Evolutionary conservation across 2,888 invertebrate genomes (phyloP).

Genomic region (Buathra laborator): DNA sequence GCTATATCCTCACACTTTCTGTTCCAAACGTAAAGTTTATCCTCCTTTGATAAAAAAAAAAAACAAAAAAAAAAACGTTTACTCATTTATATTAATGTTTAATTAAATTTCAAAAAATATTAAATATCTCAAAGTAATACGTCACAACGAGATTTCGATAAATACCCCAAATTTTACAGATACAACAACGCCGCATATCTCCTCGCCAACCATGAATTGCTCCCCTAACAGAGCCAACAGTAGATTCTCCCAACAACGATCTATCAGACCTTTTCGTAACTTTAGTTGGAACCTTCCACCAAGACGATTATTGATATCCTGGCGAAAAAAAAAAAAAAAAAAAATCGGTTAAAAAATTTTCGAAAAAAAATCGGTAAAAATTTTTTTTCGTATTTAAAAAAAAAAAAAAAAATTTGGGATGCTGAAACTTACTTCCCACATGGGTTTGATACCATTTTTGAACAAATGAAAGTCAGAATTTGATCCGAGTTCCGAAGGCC

Average conservation of each 20-base stretch:
- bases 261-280: constrained; percentile 96
- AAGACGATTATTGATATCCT: constrained; percentile 96
- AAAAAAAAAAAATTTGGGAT: constrained; percentile 15
- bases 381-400: not conserved
- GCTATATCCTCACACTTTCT: constrained; percentile 96
- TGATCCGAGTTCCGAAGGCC: constrained; percentile 95
- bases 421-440: constrained; percentile 94
- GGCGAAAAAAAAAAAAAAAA: not conserved
- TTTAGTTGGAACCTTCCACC: constrained; percentile 99
- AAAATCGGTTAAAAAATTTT: not conserved
- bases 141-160: not conserved
- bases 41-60: constrained; percentile 89
- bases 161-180: constrained; percentile 95
- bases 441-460: constrained; percentile 99
- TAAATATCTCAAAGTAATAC: not conserved
- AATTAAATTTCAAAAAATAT: not conserved
- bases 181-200: constrained; percentile 99
- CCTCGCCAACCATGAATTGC: constrained; percentile 99
- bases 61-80: not conserved
- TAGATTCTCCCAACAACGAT: constrained; percentile 99
- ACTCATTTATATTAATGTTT: constrained; percentile 6
- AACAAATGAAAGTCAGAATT: constrained; percentile 98
- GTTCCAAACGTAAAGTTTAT: constrained; percentile 98
- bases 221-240: constrained; percentile 99
- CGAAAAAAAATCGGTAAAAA: not conserved